Evolutionary conservation across 92 coral and sea anemone genomes (phyloP), one percentile per base, ranked within the genome.

Genomic region (Zoanthus gigantus): DNA sequence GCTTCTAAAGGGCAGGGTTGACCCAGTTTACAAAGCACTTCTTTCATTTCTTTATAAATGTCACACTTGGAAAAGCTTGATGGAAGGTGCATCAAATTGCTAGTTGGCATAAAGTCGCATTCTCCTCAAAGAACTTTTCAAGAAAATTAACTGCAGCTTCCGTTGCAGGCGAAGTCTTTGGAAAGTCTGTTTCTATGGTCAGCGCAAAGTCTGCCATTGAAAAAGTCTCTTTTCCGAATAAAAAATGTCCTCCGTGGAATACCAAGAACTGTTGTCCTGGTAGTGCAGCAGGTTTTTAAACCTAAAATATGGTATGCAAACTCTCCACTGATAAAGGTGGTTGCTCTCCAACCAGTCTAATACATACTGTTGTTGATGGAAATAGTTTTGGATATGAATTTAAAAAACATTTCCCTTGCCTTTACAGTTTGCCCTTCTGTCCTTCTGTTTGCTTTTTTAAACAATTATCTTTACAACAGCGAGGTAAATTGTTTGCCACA

Each of bases 31-130:
- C 50, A 15, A 45, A 87, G 56, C 0, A 89, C 75, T 7, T 85
- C 84, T 14, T 29, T 50, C 88, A 93, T 88, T 52, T 90, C 94
- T 34, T 72, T n/a, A 58, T 48, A 93, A 15, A 93, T 86, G 17
- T 91, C 94, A 14, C 12, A 54, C 72, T 84, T 84, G 2, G 86
- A 73, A 54, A 78, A 76, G 42, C 80, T 84, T 6, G 94, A 88
- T 1, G 92, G 86, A 0, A 93, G 69, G 18, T 93, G 94, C 92
- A 93, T 88, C 0, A 83, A 58, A 13, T 83, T 73, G 3, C 75
- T 72, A 61, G 87, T 92, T 18, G 96, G 93, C 75, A 90, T 78
- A 66, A 66, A 89, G 76, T 92, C 97, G 29, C 94, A 90, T 91
- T 91, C 23, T 93, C 96, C 7, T 77, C 28, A 48, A 93, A 92